Conservation (phyloP, 2,797 vertebrate genomes). For the Potorous gilbertii region DNA sequence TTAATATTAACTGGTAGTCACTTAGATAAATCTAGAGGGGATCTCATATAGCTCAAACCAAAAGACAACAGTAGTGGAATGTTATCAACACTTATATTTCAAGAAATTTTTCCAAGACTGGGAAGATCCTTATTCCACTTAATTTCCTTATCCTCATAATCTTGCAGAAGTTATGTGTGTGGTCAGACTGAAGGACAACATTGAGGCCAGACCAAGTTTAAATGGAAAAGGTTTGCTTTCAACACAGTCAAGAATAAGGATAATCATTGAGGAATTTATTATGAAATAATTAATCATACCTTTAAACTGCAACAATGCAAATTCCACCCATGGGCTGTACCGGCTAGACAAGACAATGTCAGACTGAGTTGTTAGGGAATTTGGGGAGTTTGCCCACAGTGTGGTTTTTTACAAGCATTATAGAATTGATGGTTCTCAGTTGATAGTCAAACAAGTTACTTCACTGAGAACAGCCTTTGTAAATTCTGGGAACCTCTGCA, state of each 20-base stretch:
- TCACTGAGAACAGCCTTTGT: background rate
- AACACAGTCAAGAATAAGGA: background rate
- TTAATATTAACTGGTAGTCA: background rate
- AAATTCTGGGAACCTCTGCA: background rate
- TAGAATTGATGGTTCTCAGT: background rate
- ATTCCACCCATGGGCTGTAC: background rate
- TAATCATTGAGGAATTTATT: background rate
- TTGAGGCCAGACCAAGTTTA: background rate
- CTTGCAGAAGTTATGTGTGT: background rate
- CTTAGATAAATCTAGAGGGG: background rate
- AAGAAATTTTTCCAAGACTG: background rate
- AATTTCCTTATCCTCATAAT: background rate
- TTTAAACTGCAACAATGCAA: background rate
- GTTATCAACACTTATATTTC: background rate
- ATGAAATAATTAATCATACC: background rate
- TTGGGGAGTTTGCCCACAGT: background rate
- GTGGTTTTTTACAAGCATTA: background rate
- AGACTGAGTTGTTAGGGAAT: background rate
- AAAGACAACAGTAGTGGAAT: background rate
- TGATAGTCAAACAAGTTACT: background rate
- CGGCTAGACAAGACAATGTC: background rate
- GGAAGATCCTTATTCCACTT: background rate
- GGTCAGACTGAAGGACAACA: background rate
- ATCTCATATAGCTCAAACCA: background rate
- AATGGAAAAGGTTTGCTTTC: background rate